A percentile compares a stretch with the other conserved stretches of the same genome.
Evolutionary conservation across 2,797 vertebrate genomes (phyloP).

Genomic region (Smutsia gigantea): DNA sequence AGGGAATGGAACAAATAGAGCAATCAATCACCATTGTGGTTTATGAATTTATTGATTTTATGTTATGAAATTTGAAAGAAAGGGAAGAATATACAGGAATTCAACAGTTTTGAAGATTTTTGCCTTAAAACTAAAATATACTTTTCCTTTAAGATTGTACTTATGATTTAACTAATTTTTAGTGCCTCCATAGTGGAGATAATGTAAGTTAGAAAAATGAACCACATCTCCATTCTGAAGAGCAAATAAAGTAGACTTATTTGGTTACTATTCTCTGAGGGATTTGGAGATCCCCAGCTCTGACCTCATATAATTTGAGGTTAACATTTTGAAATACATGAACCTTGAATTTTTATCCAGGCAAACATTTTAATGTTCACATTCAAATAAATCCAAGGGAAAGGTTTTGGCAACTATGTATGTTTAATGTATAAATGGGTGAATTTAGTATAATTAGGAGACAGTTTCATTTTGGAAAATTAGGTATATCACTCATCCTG

Average conservation of each 20-base stretch:
- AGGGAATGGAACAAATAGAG: background rate
- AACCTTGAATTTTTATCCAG: constrained; percentile 33
- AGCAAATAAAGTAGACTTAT: constrained; percentile 15
- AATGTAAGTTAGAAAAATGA: constrained; percentile 31
- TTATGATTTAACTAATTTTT: constrained; percentile 22
- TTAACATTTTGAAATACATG: constrained; percentile 34
- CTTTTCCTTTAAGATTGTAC: constrained; percentile 8
- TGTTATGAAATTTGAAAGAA: constrained; percentile 32
- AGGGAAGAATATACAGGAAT: background rate
- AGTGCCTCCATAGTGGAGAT: background rate
- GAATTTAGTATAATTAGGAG: background rate
- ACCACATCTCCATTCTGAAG: background rate
- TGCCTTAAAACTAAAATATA: background rate
- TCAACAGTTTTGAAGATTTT: constrained; percentile 40
- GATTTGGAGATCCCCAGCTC: background rate
- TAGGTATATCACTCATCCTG: background rate
- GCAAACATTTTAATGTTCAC: constrained; percentile 15
- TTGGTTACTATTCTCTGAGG: background rate
- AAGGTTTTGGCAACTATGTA: background rate
- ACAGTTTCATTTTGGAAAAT: constrained; percentile 20
- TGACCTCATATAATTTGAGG: background rate
- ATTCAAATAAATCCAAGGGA: background rate
- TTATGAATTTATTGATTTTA: constrained; percentile 36
- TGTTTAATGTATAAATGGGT: background rate
- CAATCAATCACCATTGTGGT: background rate